A percentile compares a stretch with the other conserved stretches of the same genome.
phyloP scores from a whole-genome alignment of 2,797 vertebrate genomes.

The Lacerta agilis region DNA sequence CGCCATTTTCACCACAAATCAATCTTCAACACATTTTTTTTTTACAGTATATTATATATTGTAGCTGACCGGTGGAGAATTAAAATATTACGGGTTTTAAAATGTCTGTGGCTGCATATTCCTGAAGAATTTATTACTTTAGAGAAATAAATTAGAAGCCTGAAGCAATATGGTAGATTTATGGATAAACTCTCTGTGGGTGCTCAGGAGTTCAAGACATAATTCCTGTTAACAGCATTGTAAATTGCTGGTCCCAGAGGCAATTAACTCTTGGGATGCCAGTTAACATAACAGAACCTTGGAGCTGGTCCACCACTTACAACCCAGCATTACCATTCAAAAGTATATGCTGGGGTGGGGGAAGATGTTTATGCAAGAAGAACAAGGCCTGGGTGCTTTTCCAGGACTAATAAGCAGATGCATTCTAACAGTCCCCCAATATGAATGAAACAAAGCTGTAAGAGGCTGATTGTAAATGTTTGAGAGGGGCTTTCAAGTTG shows the following conservation, averaged over 20 bases:
- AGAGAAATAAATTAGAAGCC: conserved; percentile 36
- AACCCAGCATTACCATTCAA: neutral
- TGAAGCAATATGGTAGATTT: conserved; percentile 34
- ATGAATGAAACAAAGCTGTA: neutral
- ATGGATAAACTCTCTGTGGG: conserved; percentile 14
- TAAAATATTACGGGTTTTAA: conserved; percentile 22
- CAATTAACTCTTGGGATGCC: conserved; percentile 9
- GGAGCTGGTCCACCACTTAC: neutral
- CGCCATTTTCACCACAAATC: neutral
- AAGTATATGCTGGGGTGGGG: neutral
- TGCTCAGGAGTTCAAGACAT: conserved; percentile 22
- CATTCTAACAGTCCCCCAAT: neutral
- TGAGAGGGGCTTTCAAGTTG: too few species aligned
- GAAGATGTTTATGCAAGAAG: neutral
- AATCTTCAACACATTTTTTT: neutral
- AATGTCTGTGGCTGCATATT: conserved; percentile 1
- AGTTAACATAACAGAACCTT: neutral
- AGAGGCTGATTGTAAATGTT: neutral
- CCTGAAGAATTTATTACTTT: conserved; percentile 25
- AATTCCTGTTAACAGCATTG: conserved; percentile 37
- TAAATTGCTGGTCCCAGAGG: conserved; percentile 16
- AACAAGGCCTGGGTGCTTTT: neutral
- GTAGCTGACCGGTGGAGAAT: conserved; percentile 4
- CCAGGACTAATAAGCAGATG: neutral
- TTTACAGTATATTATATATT: neutral